Conservation (phyloP, 1,140 invertebrate genomes). For the Drosophila micromelanica region DNA sequence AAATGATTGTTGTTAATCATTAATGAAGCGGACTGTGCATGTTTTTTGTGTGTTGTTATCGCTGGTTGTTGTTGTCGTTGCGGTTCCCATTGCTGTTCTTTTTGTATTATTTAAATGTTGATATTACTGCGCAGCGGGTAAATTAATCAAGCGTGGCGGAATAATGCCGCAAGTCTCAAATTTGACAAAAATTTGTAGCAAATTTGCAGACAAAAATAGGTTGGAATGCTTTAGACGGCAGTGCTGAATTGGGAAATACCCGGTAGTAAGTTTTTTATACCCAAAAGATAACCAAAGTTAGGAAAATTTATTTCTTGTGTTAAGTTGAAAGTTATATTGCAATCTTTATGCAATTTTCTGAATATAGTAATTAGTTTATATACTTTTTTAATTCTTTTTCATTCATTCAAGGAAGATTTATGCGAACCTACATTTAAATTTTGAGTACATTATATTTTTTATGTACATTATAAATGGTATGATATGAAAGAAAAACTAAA, state of each 20-base stretch:
- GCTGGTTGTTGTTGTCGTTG: not conserved
- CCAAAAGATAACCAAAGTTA: not conserved
- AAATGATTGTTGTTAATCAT: slow-evolving; percentile 66
- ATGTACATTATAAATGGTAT: too few relatives aligned
- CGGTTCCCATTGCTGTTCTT: slow-evolving; percentile 8
- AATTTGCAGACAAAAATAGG: slow-evolving; percentile 28
- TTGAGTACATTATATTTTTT: too few relatives aligned
- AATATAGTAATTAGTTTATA: too few relatives aligned
- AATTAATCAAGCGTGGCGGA: slow-evolving; percentile 76
- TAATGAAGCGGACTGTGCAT: slow-evolving; percentile 59
- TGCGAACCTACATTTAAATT: too few relatives aligned
- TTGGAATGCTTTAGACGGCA: not conserved
- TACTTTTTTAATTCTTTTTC: too few relatives aligned
- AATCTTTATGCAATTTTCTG: not conserved
- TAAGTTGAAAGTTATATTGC: not conserved
- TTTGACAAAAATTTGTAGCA: slow-evolving; percentile 59
- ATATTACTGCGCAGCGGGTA: slow-evolving; percentile 72
- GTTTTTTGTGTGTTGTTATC: slow-evolving; percentile 40
- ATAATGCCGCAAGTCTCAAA: slow-evolving; percentile 53
- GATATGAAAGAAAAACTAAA: too few relatives aligned
- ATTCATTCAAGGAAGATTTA: too few relatives aligned
- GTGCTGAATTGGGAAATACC: not conserved
- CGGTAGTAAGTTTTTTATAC: not conserved
- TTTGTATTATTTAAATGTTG: slow-evolving; percentile 32
- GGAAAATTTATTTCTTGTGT: too few relatives aligned